Evolutionary conservation across 2,113 vertebrate genomes (phyloP), one percentile per base, ranked within the genome.

Genomic region (Nannobrachium achirus): DNA sequence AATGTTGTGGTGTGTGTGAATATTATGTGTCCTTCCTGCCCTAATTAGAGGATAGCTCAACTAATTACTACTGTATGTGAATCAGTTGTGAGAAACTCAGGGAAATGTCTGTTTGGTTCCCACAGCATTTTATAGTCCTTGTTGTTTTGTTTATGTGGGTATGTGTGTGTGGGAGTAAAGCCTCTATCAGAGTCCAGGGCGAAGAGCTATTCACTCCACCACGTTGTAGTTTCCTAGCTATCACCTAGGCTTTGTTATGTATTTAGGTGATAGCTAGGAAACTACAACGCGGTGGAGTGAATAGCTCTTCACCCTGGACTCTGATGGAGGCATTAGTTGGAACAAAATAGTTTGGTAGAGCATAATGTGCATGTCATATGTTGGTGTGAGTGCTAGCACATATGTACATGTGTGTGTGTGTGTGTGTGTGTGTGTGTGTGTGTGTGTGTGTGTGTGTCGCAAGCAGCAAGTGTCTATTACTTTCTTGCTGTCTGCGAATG

Each of bases 401-500:
- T 33, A 5, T 71, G 73, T 79, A 58, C 25, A 20, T 61, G 63
- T 63, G 40, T 13, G 14, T 48, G 50, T 63, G 65, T 66, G 13
- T 61, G n/a, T 67, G 7, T 25, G 60, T 56, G 56, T 69, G 52
- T 64, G 33, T 63, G 49, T 66, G 63, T 57, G 57, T 69, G 51
- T 44, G 15, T 46, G 20, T 67, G 66, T 20, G 8, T 73, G 64
- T 66, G 40, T 62, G 40, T 79, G n/a, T 80, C 71, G 56, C 75
- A 71, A 68, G 46, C 66, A 52, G 64, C 71, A 86, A 87, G 79
- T 84, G 82, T 87, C 78, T 86, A 81, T 85, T 88, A 64, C 82
- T 88, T 73, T 90, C 82, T 88, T 87, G 62, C 87, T 85, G 88
- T 85, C 82, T 79, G 79, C 78, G 73, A 84, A 65, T 89, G 84